Evolutionary conservation across 2,888 invertebrate species (phyloP), one percentile per base, ranked within the genome.

Genomic region (Nesidiocoris tenuis): DNA sequence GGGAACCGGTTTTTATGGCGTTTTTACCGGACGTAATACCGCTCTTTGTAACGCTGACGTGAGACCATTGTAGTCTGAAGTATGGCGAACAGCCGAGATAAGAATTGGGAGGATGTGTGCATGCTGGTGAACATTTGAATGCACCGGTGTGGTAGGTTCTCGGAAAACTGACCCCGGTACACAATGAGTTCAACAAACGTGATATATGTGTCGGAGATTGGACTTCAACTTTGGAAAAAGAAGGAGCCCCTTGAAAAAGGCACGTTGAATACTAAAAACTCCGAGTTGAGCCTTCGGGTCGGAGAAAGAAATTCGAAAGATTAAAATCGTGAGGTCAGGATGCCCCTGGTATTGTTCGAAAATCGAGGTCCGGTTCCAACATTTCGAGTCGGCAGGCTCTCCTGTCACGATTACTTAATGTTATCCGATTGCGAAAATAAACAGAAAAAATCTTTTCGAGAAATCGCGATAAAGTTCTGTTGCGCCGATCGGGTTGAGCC

Each of bases 11-110:
- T 65, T 39, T 39, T 65, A 65, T 19, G 25, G 18, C 25, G n/a
- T 61, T 23, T 23, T 63, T 65, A 1, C 39, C 65, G 54, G 39
- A 65, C 67, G 67, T 54, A 67, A 56, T 67, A 67, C 55, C 55
- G 54, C 67, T 67, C 67, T 67, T 67, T 67, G 67, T 67, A 67
- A 67, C 55, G 67, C 54, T 67, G 54, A 67, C 39, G 54, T 56
- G 56, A 55, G 19, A 54, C 54, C 55, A 67, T 67, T 67, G 67
- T 67, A 21, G 55, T 19, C 55, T 19, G 56, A 12, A 22, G 39
- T 39, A 39, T 12, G 39, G 39, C 39, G 12, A 39, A 12, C 39
- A 12, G 39, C n/a, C 3, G 39, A 39, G 39, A 39, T 39, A 7
- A 12, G 39, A 39, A 39, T 3, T 3, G 39, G 12, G 39, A 39